A percentile compares a stretch with the other conserved stretches of the same genome.
Conservation (phyloP, 2,797 vertebrate genomes). For the Hypotaenidia philippensis region DNA sequence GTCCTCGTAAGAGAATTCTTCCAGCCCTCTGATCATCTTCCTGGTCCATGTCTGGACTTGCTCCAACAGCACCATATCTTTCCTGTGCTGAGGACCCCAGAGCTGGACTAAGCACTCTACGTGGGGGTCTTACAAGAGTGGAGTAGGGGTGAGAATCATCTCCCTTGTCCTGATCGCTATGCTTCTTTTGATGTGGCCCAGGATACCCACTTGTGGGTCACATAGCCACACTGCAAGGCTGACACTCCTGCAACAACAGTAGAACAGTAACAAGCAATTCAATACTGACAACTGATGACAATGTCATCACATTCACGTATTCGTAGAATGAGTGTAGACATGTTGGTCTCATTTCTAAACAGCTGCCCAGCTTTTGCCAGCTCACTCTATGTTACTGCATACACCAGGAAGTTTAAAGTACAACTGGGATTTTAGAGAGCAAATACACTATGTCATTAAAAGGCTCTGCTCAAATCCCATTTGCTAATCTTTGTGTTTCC, state of each 20-base stretch:
- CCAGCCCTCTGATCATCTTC: background rate
- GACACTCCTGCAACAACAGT: background rate
- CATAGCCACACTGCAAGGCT: background rate
- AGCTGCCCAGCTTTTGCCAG: background rate
- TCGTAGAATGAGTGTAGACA: background rate
- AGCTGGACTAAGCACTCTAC: background rate
- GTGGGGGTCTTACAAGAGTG: fast-evolving
- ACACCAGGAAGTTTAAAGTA: background rate
- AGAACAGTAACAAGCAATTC: background rate
- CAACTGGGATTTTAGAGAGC: background rate
- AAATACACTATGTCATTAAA: background rate
- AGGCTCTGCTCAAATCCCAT: background rate
- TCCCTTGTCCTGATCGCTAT: fast-evolving
- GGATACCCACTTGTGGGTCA: background rate
- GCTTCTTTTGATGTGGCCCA: background rate
- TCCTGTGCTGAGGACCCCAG: too few relatives aligned
- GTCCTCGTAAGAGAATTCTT: fast-evolving
- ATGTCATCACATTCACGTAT: background rate
- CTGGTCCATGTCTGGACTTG: fast-evolving
- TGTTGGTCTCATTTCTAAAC: background rate
- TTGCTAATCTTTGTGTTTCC: background rate
- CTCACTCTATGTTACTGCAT: background rate
- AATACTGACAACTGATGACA: background rate
- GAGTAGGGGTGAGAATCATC: background rate
- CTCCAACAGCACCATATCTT: background rate